Base-by-base conservation (phyloP, 2,797 vertebrate species). In the Sebastiscus albofasciatus region DNA sequence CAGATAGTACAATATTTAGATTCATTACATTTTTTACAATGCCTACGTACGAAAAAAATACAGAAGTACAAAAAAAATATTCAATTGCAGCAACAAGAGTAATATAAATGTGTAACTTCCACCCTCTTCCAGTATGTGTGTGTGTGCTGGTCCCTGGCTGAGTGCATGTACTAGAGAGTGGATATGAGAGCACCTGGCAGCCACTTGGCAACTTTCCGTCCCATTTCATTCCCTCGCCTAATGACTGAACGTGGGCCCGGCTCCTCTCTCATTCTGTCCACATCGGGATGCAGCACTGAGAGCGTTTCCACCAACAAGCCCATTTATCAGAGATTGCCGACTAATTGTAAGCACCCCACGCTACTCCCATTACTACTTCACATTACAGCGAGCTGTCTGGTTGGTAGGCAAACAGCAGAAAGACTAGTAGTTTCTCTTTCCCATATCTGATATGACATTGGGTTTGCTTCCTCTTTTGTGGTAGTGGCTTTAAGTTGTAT, bases 321-420 rank as follows among this genome's bases (percentile, higher is more conserved):
- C 92, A 92, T 95, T 93, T 93, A 90, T 95, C 93, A 93, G 81
- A 90, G 80, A 82, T 67, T 72, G 85, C 87, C 58, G 75, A 85
- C 87, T 94, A 93, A 95, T 93, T 93, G 91, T 83, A 79, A 92
- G 89, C 84, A 71, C 87, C 74, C 77, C 75, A 68, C 77, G 16
- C 86, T 80, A 39, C 75, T 87, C 78, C 77, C 83, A 78, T 80
- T 82, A 85, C 88, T 90, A 86, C 84, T 86, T 82, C 83, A 84
- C 75, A 74, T 87, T 85, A 82, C 83, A 91, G 84, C 31, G 80
- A 74, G 77, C 36, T 24, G 70, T 46, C 69, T 69, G 75, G 36
- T 54, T 54, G 42, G 68, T 60, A 20, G 58, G 76, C 20, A 85
- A 78, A 77, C 27, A 36, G 64, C 46, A 1, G 42, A 60, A 11